Evolutionary conservation across 2,113 vertebrate species (phyloP).

Genomic region (Nyctereutes procyonoides): DNA sequence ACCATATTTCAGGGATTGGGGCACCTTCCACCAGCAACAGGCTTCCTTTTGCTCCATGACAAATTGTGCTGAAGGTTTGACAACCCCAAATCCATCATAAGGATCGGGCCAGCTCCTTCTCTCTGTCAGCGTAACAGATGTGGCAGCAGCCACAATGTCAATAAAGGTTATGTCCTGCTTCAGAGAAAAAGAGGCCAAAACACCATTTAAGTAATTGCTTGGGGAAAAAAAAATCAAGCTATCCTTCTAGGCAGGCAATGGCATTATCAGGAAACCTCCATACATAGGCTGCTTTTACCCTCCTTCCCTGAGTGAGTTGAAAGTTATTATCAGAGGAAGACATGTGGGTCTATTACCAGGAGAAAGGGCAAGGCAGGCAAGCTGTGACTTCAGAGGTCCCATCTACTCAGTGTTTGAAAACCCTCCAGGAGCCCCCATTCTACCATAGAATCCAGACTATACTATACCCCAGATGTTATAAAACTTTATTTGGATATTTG

Average conservation of each 20-base stretch:
- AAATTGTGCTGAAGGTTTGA: conserved; percentile 58
- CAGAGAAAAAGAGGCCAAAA: conserved; percentile 69
- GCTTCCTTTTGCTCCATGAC: conserved; percentile 27
- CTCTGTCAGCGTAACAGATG: conserved; percentile 67
- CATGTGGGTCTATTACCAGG: neutral
- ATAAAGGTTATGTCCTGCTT: conserved; percentile 72
- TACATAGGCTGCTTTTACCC: neutral
- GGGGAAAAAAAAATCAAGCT: conserved; percentile 15
- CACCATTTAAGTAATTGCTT: conserved; percentile 71
- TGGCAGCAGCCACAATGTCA: conserved; percentile 70
- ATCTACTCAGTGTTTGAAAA: conserved; percentile 36
- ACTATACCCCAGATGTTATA: conserved; percentile 16
- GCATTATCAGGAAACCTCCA: neutral
- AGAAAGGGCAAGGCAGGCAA: neutral
- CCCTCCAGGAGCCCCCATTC: neutral
- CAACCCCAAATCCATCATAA: conserved; percentile 33
- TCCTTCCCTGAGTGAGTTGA: conserved; percentile 31
- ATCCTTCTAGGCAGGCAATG: conserved; percentile 21
- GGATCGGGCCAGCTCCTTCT: conserved; percentile 28
- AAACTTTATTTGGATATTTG: conserved; percentile 13
- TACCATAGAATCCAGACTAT: neutral
- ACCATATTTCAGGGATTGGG: neutral
- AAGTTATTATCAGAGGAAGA: neutral
- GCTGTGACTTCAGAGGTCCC: neutral
- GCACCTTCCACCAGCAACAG: neutral